A percentile compares a stretch with the other conserved stretches of the same genome.
These are phyloP conservation scores for Heliothis subflexa DNA, from an alignment of 1,140 invertebrate genomes.

Conservation along the genomic window DNA sequence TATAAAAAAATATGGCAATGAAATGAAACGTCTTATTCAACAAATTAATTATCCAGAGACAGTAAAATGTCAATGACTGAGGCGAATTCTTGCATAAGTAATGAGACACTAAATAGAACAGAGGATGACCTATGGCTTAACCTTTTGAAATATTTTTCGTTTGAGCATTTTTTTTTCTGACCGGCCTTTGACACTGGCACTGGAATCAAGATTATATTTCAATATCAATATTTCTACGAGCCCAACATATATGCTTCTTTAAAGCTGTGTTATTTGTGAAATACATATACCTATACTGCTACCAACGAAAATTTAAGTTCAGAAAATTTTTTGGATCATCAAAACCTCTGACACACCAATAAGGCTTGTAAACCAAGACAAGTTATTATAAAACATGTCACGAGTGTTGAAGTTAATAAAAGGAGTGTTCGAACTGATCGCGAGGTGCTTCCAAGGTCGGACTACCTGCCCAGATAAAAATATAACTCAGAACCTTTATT, in stretches of 20 bases:
- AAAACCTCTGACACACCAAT: neutral
- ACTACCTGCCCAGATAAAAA: conserved; percentile 28
- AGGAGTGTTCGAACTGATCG: conserved; percentile 5
- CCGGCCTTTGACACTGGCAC: no score
- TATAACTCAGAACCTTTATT: conserved; percentile 3
- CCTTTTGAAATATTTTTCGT: neutral
- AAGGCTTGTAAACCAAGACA: conserved; percentile 11
- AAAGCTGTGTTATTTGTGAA: no score
- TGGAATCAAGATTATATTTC: no score
- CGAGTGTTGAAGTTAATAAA: conserved; percentile 6
- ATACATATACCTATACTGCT: no score
- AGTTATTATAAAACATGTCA: conserved; percentile 27
- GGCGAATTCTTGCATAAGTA: neutral
- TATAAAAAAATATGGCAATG: neutral
- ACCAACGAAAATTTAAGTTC: no score
- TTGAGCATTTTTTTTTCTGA: no score
- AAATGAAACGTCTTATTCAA: neutral
- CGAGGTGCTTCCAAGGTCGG: conserved; percentile 9
- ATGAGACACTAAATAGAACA: conserved; percentile 2
- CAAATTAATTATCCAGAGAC: neutral
- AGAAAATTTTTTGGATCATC: no score
- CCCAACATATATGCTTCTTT: neutral
- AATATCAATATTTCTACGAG: neutral
- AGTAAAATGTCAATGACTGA: neutral
- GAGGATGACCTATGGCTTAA: neutral